Percentiles rank a stretch among this genome's conserved stretches.
These are phyloP conservation scores for Himantopus leucocephalus DNA, from an alignment of 2,113 vertebrate species.

Conservation along the genomic window DNA sequence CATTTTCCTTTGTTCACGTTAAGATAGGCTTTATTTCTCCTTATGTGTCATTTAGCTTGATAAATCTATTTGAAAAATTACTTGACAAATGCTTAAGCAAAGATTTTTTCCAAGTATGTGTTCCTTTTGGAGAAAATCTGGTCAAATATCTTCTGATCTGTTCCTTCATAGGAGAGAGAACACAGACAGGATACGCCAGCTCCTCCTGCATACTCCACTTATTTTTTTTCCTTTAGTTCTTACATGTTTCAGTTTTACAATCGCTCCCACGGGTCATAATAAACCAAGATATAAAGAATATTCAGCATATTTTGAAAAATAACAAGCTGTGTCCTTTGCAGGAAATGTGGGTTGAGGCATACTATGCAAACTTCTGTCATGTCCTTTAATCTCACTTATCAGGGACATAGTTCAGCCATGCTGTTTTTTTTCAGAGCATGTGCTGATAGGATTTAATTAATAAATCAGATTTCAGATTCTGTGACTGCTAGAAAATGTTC, in stretches of 20 bases:
- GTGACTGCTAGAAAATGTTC: conserved; percentile 15
- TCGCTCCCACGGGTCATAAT: neutral
- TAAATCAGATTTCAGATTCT: conserved; percentile 25
- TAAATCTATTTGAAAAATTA: neutral
- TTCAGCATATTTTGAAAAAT: conserved; percentile 50
- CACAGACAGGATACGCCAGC: neutral
- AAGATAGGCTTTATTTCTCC: neutral
- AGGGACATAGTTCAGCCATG: conserved; percentile 1
- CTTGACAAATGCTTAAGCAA: neutral
- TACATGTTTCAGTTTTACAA: neutral
- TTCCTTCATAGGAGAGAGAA: neutral
- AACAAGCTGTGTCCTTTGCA: conserved; percentile 19
- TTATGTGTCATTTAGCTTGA: neutral
- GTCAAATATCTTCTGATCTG: neutral
- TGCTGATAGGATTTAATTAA: conserved; percentile 53
- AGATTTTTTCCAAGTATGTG: neutral
- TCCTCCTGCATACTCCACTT: neutral
- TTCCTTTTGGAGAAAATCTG: neutral
- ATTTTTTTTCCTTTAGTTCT: neutral
- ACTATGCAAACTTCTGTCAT: neutral
- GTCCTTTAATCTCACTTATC: conserved; percentile 10
- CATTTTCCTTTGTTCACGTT: neutral
- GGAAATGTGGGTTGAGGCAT: neutral
- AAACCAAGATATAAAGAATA: conserved; percentile 14
- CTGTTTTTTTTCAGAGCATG: conserved; percentile 8